A percentile compares a stretch with the other conserved stretches of the same genome.
Conservation (phyloP, 1,140 invertebrate genomes). For the Aphidius gifuensis region DNA sequence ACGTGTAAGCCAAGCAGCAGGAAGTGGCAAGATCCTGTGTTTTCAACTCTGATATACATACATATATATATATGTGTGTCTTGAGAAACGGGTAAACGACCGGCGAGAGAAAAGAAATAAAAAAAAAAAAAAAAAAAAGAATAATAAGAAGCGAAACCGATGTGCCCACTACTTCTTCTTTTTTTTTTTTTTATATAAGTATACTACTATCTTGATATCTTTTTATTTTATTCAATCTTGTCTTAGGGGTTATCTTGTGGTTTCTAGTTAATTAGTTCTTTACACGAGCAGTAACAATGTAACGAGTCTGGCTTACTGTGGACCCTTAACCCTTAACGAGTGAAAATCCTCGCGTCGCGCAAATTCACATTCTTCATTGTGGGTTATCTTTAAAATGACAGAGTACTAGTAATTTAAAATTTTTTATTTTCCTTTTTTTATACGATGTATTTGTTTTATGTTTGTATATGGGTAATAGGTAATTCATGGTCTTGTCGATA, state of each 20-base stretch:
- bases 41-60: too few relatives aligned
- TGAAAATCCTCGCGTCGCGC: conserved; percentile 29
- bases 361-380: conserved; percentile 13
- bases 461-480: background rate
- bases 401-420: too few relatives aligned
- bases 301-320: conserved; percentile 22
- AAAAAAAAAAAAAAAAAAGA: too few relatives aligned
- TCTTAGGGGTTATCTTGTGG: conserved; percentile 28
- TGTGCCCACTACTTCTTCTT: too few relatives aligned
- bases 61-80: conserved; percentile 1
- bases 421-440: background rate
- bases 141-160: too few relatives aligned
- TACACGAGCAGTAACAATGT: conserved; percentile 36
- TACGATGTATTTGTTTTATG: too few relatives aligned
- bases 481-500: conserved; percentile 6
- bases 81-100: conserved; percentile 18
- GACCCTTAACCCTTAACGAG: conserved; percentile 34
- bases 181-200: too few relatives aligned
- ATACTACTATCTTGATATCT: too few relatives aligned
- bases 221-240: too few relatives aligned
- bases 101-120: background rate
- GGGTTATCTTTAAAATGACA: background rate
- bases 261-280: conserved; percentile 46
- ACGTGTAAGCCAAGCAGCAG: conserved; percentile 38
- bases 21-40: conserved; percentile 32